These are phyloP conservation scores for Trachelus tabidus DNA, from an alignment of 2,888 invertebrate genomes.

Conservation along the genomic window DNA sequence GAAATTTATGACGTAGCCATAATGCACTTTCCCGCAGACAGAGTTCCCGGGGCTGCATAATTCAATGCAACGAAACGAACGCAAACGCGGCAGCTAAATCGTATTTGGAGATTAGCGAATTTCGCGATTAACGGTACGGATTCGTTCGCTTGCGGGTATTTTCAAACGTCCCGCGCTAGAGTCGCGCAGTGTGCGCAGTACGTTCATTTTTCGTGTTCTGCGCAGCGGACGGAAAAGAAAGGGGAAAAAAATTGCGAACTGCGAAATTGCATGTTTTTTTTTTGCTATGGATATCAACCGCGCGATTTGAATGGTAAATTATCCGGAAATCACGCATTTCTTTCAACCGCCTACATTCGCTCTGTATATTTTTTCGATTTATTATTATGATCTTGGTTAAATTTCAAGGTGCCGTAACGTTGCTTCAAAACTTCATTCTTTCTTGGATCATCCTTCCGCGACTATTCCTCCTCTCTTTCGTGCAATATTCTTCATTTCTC, in stretches of 20 bases:
- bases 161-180: not conserved
- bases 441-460: not conserved
- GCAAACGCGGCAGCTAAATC: not conserved
- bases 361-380: not conserved
- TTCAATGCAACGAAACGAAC: not conserved
- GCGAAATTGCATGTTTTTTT: too few relatives aligned
- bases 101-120: not conserved
- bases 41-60: not conserved
- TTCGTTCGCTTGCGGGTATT: not conserved
- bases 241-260: too few relatives aligned
- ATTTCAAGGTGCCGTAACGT: not conserved
- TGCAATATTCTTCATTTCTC: not conserved
- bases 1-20: not conserved
- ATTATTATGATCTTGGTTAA: not conserved
- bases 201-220: too few relatives aligned
- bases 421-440: not conserved
- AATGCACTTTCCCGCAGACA: not conserved
- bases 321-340: not conserved
- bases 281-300: too few relatives aligned
- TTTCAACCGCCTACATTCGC: not conserved
- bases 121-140: not conserved
- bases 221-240: too few relatives aligned
- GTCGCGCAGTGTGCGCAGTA: too few relatives aligned
- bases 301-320: not conserved
- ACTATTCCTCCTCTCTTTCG: not conserved